A percentile compares a stretch with the other conserved stretches of the same genome.
These are phyloP conservation scores for Lipophrys pholis DNA, from an alignment of 2,113 vertebrate genomes.

Conservation along the genomic window DNA sequence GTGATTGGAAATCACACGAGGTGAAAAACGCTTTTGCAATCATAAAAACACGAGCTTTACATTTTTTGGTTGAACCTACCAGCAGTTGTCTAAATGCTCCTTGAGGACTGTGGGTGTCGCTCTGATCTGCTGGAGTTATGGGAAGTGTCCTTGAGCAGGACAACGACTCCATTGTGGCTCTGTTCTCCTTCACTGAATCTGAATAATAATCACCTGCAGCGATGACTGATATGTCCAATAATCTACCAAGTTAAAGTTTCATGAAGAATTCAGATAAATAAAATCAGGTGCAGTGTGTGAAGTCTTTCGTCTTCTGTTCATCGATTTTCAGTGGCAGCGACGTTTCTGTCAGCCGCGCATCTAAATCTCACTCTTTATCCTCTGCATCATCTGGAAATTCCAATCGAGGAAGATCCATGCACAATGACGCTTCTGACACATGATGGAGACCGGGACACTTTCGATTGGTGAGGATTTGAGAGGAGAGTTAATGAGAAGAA, in stretches of 20 bases:
- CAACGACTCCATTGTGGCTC: conserved; percentile 3
- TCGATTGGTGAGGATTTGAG: conserved; percentile 73
- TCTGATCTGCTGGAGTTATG: conserved; percentile 1
- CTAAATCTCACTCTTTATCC: conserved; percentile 8
- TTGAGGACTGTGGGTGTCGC: background rate
- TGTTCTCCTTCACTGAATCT: background rate
- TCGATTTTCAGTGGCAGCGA: background rate
- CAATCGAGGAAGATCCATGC: conserved; percentile 37
- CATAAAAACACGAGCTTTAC: background rate
- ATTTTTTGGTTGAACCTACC: background rate
- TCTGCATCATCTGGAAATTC: conserved; percentile 18
- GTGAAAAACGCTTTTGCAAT: background rate
- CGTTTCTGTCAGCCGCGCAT: background rate
- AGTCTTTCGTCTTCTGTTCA: background rate
- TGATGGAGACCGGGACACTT: conserved; percentile 40
- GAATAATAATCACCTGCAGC: conserved; percentile 7
- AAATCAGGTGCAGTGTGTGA: background rate
- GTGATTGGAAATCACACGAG: too few species aligned
- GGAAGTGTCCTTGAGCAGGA: conserved; percentile 23
- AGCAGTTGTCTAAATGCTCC: background rate
- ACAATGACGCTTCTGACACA: conserved; percentile 52
- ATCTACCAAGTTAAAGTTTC: conserved; percentile 8
- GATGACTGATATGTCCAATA: background rate
- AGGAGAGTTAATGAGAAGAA: conserved; percentile 62
- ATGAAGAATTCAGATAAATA: conserved; percentile 6